Conservation (phyloP, 2,888 invertebrate genomes). For the Drosophila demipolita region DNA sequence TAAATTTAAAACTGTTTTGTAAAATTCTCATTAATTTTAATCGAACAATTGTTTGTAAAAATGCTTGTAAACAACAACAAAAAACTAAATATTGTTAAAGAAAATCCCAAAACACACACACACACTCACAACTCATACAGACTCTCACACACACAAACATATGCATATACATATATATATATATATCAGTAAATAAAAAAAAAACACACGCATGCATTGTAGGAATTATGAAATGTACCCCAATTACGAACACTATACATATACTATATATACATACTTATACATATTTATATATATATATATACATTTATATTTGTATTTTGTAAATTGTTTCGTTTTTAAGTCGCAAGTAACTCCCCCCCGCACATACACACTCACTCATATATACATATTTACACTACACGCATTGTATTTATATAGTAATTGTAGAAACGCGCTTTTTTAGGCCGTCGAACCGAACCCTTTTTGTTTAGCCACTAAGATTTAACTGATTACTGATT, state of each 20-base stretch:
- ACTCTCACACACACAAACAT: constrained; percentile 28
- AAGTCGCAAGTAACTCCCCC: constrained; percentile 56
- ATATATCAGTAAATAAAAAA: constrained; percentile 26
- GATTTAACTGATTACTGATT: constrained; percentile 63
- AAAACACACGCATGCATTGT: constrained; percentile 28
- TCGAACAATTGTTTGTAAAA: constrained; percentile 63
- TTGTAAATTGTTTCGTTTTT: constrained; percentile 71
- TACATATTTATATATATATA: constrained; percentile 37
- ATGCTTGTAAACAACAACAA: constrained; percentile 47
- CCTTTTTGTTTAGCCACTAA: constrained; percentile 61
- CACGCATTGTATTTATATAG: constrained; percentile 70
- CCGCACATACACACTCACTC: constrained; percentile 18
- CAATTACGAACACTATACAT: constrained; percentile 33
- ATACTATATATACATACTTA: constrained; percentile 28
- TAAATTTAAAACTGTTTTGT: constrained; percentile 68
- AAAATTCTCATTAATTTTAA: constrained; percentile 75
- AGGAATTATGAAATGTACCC: constrained; percentile 19
- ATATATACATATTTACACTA: constrained; percentile 43
- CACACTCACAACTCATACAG: constrained; percentile 21
- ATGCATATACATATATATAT: constrained; percentile 16
- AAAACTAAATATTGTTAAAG: constrained; percentile 33
- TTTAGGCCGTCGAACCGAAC: constrained; percentile 40
- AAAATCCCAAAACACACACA: constrained; percentile 20
- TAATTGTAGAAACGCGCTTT: constrained; percentile 45
- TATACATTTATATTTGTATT: constrained; percentile 51